Evolutionary conservation across 2,113 vertebrate species (phyloP), one percentile per base, ranked within the genome.

Genomic region (Rhinopithecus roxellana): DNA sequence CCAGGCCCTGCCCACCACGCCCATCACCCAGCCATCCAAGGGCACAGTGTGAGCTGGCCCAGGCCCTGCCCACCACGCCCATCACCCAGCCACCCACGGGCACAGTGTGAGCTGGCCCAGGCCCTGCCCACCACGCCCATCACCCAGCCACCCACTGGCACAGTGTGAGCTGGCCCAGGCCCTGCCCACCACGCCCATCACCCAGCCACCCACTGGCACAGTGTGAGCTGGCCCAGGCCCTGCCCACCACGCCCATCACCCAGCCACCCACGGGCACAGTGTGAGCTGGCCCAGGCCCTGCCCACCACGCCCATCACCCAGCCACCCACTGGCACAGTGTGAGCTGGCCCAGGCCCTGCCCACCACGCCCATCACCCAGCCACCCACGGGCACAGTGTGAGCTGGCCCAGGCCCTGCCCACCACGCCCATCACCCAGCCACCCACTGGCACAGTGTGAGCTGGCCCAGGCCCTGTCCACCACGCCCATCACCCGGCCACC

Each of bases 11-110:
- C 79, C n/a, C n/a, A 17, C n/a, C 80, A 9, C 0, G n/a, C 5
- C 50, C 61, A 14, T 30, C 27, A 6, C 27, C 27, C 61, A 25
- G 27, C 27, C 61, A 27, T 0, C 59, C 59, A 61, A 0, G 0
- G 20, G 23, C 25, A 23, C 59, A 61, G 59, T 30, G 64, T 27
- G 27, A 59, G 57, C 57, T 23, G 8, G 22, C 57, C 57, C 57
- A 59, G 22, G 57, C 57, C 22, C 57, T 23, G 22, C 57, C 64
- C 30, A 67, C 30, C 64, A 35, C 30, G 4, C 5, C 12, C 5
- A 6, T 2, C 30, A 11, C 30, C 64, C 64, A 59, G 2, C 27
- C 27, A 13, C 0, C 30, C 64, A 67, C 11, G 0, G 11, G 12
- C 30, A 67, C 64, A 64, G 61, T 52, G 5, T 52, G 30, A 67